These are phyloP conservation scores for Pterois miles DNA, from an alignment of 2,797 vertebrate species.

Conservation along the genomic window DNA sequence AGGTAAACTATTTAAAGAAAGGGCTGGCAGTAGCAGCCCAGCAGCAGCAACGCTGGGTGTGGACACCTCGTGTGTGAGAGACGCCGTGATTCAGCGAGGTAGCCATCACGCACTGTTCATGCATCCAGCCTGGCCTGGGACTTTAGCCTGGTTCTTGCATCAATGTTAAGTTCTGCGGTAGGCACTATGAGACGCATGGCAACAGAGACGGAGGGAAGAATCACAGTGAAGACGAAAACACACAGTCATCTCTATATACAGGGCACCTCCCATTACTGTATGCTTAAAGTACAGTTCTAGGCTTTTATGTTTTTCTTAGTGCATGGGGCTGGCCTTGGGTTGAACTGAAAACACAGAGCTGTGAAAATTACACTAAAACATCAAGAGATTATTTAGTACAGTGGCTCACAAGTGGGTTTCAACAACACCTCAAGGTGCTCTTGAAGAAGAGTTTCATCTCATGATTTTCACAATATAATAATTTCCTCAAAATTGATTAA, in stretches of 20 bases:
- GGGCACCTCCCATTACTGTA: neutral
- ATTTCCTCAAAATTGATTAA: conserved; percentile 23
- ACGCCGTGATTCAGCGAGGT: too few relatives aligned
- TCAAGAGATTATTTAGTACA: conserved; percentile 27
- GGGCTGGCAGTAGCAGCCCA: too few relatives aligned
- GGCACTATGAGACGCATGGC: conserved; percentile 49
- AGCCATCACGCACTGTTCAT: too few relatives aligned
- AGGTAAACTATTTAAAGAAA: too few relatives aligned
- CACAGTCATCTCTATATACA: conserved; percentile 36
- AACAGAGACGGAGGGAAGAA: conserved; percentile 21
- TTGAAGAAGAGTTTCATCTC: conserved; percentile 20
- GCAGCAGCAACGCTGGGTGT: too few relatives aligned
- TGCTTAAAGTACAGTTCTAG: neutral
- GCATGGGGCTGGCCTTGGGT: neutral
- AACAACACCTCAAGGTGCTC: conserved; percentile 9
- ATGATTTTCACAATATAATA: conserved; percentile 26
- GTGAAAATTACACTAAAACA: conserved; percentile 21
- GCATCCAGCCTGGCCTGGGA: too few relatives aligned
- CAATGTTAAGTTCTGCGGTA: neutral
- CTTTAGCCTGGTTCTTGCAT: neutral
- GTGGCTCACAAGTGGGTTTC: neutral
- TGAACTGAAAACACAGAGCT: conserved; percentile 7
- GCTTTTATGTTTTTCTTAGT: neutral
- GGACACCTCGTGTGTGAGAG: too few relatives aligned
- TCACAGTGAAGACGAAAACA: conserved; percentile 50